These are phyloP conservation scores for Sarcophaga rosellei DNA, from an alignment of 2,888 invertebrate genomes.

Conservation along the genomic window DNA sequence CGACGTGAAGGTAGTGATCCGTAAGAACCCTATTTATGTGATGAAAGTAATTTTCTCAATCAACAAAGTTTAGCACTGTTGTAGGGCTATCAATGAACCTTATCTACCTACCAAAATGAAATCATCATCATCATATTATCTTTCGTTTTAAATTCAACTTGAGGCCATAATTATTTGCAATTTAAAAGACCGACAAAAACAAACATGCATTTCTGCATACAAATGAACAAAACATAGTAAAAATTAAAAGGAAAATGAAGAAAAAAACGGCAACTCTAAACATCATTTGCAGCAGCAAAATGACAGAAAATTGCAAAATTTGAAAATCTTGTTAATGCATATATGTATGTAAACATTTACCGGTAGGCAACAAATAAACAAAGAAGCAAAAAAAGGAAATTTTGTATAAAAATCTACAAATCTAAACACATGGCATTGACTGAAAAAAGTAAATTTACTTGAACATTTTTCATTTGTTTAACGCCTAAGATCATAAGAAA, in stretches of 20 bases:
- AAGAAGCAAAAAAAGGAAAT: constrained; percentile 10
- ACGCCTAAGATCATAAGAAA: not conserved
- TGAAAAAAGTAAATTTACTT: no score
- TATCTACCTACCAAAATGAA: not conserved
- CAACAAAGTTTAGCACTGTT: no score
- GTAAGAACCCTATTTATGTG: no score
- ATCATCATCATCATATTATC: not conserved
- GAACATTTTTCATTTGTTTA: not conserved
- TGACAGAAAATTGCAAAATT: constrained; percentile 9
- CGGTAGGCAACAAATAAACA: not conserved
- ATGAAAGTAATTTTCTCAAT: no score
- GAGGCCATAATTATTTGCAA: constrained; percentile 59
- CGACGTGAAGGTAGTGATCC: no score
- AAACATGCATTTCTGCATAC: constrained; percentile 6
- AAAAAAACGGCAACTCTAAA: constrained; percentile 46
- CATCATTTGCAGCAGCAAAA: constrained; percentile 44
- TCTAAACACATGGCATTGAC: constrained; percentile 37
- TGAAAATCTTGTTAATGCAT: constrained; percentile 43
- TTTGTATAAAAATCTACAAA: constrained; percentile 36
- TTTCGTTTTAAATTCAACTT: constrained; percentile 21
- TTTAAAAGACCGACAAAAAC: constrained; percentile 47
- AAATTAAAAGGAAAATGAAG: constrained; percentile 7
- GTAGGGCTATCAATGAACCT: not conserved
- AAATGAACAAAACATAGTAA: constrained; percentile 31
- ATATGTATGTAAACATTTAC: not conserved